A percentile compares a stretch with the other conserved stretches of the same genome.
These are phyloP conservation scores for Poecilia gillii DNA, from an alignment of 2,797 vertebrate genomes.

Conservation along the genomic window DNA sequence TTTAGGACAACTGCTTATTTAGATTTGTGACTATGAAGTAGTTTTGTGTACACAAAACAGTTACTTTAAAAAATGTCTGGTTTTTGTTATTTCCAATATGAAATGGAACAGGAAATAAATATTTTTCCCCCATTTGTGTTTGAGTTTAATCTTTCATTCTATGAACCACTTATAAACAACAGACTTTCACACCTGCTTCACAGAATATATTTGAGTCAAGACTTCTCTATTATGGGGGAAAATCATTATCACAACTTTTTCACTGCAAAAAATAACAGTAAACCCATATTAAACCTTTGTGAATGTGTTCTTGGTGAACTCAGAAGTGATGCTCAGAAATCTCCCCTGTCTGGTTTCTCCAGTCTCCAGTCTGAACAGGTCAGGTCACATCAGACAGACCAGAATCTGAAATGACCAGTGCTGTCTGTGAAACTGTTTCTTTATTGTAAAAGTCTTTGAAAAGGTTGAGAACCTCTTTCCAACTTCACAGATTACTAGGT, in stretches of 20 bases:
- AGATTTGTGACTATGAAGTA: background rate
- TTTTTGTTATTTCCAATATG: background rate
- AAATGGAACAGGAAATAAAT: background rate
- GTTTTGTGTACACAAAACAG: background rate
- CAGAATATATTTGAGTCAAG: background rate
- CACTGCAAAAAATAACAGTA: background rate
- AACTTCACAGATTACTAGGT: background rate
- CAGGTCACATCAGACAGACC: slow-evolving; percentile 1
- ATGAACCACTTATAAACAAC: background rate
- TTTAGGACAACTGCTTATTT: too few relatives aligned
- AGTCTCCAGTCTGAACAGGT: background rate
- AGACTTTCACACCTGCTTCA: slow-evolving; percentile 2
- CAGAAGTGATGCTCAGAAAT: background rate
- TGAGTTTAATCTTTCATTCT: background rate
- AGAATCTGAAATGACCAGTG: background rate
- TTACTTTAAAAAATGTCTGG: background rate
- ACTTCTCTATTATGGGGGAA: background rate
- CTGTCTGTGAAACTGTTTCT: background rate
- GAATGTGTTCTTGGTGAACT: background rate
- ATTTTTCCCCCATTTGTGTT: background rate
- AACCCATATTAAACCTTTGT: background rate
- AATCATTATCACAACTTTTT: background rate
- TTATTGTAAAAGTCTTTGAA: background rate
- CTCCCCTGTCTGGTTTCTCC: background rate
- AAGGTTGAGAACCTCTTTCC: background rate